Evolutionary conservation across 2,113 vertebrate genomes (phyloP), one percentile per base, ranked within the genome.

Genomic region (Otolemur garnettii): DNA sequence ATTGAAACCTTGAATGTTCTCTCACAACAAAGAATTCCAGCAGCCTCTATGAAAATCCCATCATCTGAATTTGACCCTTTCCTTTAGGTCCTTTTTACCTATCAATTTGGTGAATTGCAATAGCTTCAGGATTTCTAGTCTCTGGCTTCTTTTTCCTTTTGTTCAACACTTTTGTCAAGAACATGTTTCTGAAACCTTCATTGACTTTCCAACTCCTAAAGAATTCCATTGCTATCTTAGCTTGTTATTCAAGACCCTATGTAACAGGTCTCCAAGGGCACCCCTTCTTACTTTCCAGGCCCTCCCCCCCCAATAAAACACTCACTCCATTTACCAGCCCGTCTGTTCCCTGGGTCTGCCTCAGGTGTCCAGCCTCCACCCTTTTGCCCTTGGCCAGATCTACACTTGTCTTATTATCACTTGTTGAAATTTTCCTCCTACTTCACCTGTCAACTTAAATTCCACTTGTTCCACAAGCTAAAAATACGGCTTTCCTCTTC

Each of bases 81-180:
- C 11, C 57, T 91, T 86, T 59, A 86, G 57, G n/a, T 55, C 33
- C 17, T 72, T 68, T 64, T 64, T 45, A 74, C 64, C 33, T 81
- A 42, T 64, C 42, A 62, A 13, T 91, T 92, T 69, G 38, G 85
- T 38, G 1, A 45, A 62, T 81, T 81, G 17, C 13, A 66, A 28
- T 26, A n/a, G 28, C 18, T 33, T 66, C 18, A 60, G 17, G 69
- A 75, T 62, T 33, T 88, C 55, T 90, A 42, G 30, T 59, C n/a
- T 96, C 87, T 87, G n/a, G 28, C 11, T 77, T 95, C n/a, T 79
- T 84, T 80, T 57, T 17, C 14, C 18, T 74, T 66, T 12, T 89
- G 59, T 69, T 12, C 83, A 71, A 42, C 19, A 38, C 22, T n/a
- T 92, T 87, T 17, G n/a, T 62, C 62, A 62, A 50, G 80, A 89